phyloP scores from a whole-genome alignment of 2,113 vertebrate genomes.

The Crocuta crocuta region DNA sequence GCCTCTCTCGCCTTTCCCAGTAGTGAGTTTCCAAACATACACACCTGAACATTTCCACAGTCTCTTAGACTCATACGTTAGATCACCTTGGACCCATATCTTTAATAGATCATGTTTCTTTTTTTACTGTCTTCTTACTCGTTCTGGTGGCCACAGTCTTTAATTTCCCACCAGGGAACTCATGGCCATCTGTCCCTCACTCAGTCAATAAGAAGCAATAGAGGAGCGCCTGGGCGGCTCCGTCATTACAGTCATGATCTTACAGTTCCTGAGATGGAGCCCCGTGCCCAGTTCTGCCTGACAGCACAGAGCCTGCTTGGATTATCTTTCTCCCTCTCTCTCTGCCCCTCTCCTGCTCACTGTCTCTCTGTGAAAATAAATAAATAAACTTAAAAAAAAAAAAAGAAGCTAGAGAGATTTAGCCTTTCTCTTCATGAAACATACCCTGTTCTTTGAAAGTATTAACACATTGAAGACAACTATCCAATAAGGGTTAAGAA shows the following conservation, averaged over 20 bases:
- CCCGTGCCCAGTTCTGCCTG: too few relatives aligned
- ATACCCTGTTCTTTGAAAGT: not conserved
- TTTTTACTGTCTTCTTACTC: not conserved
- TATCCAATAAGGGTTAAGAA: not conserved
- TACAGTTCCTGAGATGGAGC: too few relatives aligned
- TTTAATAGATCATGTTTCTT: too few relatives aligned
- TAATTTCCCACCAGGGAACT: not conserved
- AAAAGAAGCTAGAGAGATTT: not conserved
- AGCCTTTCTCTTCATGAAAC: not conserved
- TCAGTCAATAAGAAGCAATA: not conserved
- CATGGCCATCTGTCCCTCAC: not conserved
- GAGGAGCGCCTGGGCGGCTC: not conserved
- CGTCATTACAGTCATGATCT: too few relatives aligned
- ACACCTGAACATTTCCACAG: not conserved
- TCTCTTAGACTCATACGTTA: too few relatives aligned
- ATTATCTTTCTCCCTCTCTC: too few relatives aligned
- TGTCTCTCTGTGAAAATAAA: too few relatives aligned
- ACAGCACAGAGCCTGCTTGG: too few relatives aligned
- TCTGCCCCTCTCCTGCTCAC: too few relatives aligned
- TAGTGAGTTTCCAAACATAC: not conserved
- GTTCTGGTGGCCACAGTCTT: not conserved
- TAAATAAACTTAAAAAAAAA: not conserved
- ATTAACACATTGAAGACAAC: conserved; percentile 6
- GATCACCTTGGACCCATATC: not conserved
- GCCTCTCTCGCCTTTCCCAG: not conserved